Evolutionary conservation across 2,113 vertebrate genomes (phyloP), one percentile per base, ranked within the genome.

Genomic region (Prionailurus viverrinus): DNA sequence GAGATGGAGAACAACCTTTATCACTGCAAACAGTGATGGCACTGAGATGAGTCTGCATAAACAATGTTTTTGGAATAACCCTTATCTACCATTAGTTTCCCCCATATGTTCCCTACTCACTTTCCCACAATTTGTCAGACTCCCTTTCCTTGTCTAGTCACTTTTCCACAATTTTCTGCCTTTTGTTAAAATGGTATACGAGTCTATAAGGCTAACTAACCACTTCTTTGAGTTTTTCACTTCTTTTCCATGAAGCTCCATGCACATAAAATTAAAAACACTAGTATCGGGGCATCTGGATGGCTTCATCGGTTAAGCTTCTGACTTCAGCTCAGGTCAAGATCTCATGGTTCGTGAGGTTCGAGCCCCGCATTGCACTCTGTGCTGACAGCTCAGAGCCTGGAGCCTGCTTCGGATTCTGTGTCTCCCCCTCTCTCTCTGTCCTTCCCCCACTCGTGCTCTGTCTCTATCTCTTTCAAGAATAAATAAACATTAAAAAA

Each of bases 111-210:
- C n/a, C 13, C 68, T 31, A 41, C 15, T 55, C 58, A 91, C 61
- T 61, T 69, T 33, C 12, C 71, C 61, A 82, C 55, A 55, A 6
- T 36, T 33, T 82, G 55, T 66, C 27, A 45, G n/a, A 31, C 74
- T 48, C 41, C 7, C 11, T 45, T 55, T 48, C 63, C 51, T 71
- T 80, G 53, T 73, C 27, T 27, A 41, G 65, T 53, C 66, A 81
- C 9, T 81, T 63, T 27, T 73, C 41, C 58, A 96, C 23, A 65
- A 82, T 58, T 73, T 81, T 53, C 74, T 92, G 66, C 31, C 45
- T 96, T 95, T 66, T 82, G 76, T 92, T 88, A 92, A 81, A 65
- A 80, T 81, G 83, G 29, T 23, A 45, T n/a, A 55, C 45, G 58
- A 53, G 6, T 25, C 68, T 29, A 3, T 31, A 29, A 74, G 4